A percentile compares a stretch with the other conserved stretches of the same genome.
Evolutionary conservation across 2,888 invertebrate genomes (phyloP).

Genomic region (Hemithea aestivaria): DNA sequence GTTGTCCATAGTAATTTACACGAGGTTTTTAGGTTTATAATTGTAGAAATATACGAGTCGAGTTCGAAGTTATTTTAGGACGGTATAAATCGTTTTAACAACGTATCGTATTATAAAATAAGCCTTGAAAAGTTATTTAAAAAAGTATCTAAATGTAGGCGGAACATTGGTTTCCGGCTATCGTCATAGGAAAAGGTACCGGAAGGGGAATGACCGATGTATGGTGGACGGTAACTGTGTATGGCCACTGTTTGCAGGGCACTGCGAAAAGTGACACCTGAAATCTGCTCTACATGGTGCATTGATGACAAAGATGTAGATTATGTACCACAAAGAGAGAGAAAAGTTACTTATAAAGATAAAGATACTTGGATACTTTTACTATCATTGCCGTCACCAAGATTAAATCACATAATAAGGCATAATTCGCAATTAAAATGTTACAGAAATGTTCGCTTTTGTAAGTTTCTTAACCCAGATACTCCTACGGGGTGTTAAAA

Average conservation of each 20-base stretch:
- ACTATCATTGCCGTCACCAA: too few relatives aligned
- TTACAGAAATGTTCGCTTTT: too few relatives aligned
- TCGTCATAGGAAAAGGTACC: slow-evolving; percentile 34
- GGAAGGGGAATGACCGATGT: slow-evolving; percentile 57
- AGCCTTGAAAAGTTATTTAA: slow-evolving; percentile 17
- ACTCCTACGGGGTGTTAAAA: too few relatives aligned
- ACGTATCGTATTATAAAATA: slow-evolving; percentile 1
- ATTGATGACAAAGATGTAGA: slow-evolving; percentile 3
- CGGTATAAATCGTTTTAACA: too few relatives aligned
- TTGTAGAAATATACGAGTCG: not conserved
- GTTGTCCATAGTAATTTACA: slow-evolving; percentile 21
- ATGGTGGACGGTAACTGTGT: slow-evolving; percentile 35
- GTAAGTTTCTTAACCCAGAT: too few relatives aligned
- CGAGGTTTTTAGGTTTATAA: slow-evolving; percentile 16
- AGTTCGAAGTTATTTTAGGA: too few relatives aligned
- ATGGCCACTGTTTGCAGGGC: slow-evolving; percentile 26
- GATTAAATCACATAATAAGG: too few relatives aligned
- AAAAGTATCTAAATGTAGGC: slow-evolving; percentile 30
- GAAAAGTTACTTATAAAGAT: too few relatives aligned
- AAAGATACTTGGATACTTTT: too few relatives aligned
- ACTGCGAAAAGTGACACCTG: slow-evolving; percentile 44
- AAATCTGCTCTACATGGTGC: slow-evolving; percentile 2
- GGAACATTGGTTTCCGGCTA: slow-evolving; percentile 48
- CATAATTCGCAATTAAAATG: too few relatives aligned
- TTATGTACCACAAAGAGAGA: too few relatives aligned